Conservation (phyloP, 2,797 vertebrate genomes). For the Crocidura indochinensis region DNA sequence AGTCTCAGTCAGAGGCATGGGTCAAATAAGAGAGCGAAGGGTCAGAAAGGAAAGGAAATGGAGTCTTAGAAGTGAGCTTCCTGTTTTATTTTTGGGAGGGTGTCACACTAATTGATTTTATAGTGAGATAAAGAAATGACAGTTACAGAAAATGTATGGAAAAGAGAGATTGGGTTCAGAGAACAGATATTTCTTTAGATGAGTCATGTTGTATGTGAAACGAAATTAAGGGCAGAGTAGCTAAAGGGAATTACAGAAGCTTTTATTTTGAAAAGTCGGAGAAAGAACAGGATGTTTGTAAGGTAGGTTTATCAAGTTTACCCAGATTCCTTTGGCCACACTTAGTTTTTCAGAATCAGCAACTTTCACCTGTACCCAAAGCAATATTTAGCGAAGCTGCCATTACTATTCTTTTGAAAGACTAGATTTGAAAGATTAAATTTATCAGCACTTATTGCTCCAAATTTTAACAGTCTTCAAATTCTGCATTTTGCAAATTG, state of each 20-base stretch:
- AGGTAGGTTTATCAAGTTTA: conserved; percentile 34
- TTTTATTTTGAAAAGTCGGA: conserved; percentile 75
- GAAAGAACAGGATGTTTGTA: conserved; percentile 55
- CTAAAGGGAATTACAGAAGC: background rate
- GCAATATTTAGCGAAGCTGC: background rate
- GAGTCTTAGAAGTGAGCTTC: background rate
- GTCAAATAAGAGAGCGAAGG: conserved; percentile 72
- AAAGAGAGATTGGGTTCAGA: conserved; percentile 23
- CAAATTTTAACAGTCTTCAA: conserved; percentile 74
- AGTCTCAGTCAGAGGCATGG: conserved; percentile 63
- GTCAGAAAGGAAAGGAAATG: conserved; percentile 72
- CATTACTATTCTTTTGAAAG: conserved; percentile 33
- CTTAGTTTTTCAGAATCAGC: conserved; percentile 20
- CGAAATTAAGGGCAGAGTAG: conserved; percentile 18
- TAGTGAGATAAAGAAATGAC: conserved; percentile 83
- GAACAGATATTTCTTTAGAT: conserved; percentile 27
- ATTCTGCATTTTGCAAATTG: conserved; percentile 29
- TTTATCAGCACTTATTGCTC: conserved; percentile 82
- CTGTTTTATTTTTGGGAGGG: conserved; percentile 65
- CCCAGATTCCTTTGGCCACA: conserved; percentile 1
- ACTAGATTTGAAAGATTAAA: conserved; percentile 78
- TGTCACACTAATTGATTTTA: conserved; percentile 82
- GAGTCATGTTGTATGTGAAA: conserved; percentile 47
- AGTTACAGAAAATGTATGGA: conserved; percentile 81
- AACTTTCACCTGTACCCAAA: background rate